Evolutionary conservation across 2,888 invertebrate genomes (phyloP).

Genomic region (Nymphalis urticae): DNA sequence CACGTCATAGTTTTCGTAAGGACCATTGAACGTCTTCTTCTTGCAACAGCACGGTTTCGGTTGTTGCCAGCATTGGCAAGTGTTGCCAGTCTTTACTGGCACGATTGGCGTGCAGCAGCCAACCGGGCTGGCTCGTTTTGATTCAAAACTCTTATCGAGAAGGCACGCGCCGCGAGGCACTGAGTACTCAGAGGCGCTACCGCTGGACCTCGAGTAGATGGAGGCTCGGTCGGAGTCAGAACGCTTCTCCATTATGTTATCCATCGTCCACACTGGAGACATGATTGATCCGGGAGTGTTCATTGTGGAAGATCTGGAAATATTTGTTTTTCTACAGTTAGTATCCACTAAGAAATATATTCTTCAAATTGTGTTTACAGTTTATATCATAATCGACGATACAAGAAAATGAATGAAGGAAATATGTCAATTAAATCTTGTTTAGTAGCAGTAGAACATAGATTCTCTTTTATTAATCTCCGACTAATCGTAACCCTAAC

Average conservation of each 20-base stretch:
- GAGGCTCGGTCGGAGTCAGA: slow-evolving; percentile 83
- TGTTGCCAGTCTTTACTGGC: slow-evolving; percentile 74
- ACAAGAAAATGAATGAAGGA: no score
- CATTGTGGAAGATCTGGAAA: slow-evolving; percentile 82
- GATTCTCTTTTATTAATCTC: no score
- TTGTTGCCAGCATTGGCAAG: slow-evolving; percentile 71
- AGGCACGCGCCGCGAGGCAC: slow-evolving; percentile 75
- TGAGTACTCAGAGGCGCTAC: slow-evolving; percentile 85
- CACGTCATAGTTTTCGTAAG: slow-evolving; percentile 90
- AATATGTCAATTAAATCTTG: no score
- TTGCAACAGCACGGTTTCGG: slow-evolving; percentile 64
- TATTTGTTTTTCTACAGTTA: not conserved
- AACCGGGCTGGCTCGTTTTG: slow-evolving; percentile 68
- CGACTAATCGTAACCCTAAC: no score
- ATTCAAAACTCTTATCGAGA: slow-evolving; percentile 77
- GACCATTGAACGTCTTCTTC: slow-evolving; percentile 76
- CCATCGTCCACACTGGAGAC: slow-evolving; percentile 83
- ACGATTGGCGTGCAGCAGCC: slow-evolving; percentile 81
- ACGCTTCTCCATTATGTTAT: slow-evolving; percentile 73
- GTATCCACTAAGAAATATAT: not conserved
- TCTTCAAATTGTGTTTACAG: no score
- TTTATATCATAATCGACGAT: no score
- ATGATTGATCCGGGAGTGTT: slow-evolving; percentile 75
- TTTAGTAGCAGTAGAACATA: no score
- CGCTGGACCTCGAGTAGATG: slow-evolving; percentile 84